Evolutionary conservation across 2,113 vertebrate genomes (phyloP).

Genomic region (Psettodes erumei): DNA sequence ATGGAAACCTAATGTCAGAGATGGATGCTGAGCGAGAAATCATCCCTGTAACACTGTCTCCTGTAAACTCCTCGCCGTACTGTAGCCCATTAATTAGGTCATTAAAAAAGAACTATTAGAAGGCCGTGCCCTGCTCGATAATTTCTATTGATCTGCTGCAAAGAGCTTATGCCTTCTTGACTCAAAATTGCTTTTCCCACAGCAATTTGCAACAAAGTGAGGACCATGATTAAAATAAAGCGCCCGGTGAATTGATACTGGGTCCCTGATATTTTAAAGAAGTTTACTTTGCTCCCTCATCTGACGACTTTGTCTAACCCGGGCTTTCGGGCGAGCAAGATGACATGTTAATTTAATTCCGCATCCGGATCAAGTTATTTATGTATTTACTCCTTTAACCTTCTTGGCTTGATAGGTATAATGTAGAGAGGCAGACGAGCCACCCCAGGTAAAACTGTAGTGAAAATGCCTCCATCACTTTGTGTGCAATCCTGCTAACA

Average conservation of each 20-base stretch:
- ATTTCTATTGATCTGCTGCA: slow-evolving; percentile 54
- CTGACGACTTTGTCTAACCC: neutral
- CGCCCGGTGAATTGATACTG: slow-evolving; percentile 6
- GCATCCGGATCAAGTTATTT: no score
- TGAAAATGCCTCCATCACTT: no score
- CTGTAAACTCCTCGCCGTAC: slow-evolving; percentile 27
- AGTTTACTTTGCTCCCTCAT: slow-evolving; percentile 3
- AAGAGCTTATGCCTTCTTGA: slow-evolving; percentile 17
- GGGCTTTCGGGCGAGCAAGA: neutral
- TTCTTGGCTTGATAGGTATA: no score
- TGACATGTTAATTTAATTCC: no score
- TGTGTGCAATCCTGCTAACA: no score
- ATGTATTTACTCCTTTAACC: no score
- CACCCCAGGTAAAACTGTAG: no score
- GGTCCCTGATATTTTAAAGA: slow-evolving; percentile 8
- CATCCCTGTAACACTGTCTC: slow-evolving; percentile 24
- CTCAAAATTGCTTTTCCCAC: slow-evolving; percentile 25
- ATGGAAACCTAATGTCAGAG: neutral
- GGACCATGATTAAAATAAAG: slow-evolving; percentile 10
- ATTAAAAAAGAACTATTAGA: slow-evolving; percentile 34
- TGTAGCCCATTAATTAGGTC: slow-evolving; percentile 45
- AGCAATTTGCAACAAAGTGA: slow-evolving; percentile 11
- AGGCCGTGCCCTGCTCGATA: slow-evolving; percentile 3
- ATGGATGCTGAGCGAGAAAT: slow-evolving; percentile 31
- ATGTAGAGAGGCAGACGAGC: no score